Evolutionary conservation across 2,888 invertebrate genomes (phyloP).

Genomic region (Cheilosia vernalis): DNA sequence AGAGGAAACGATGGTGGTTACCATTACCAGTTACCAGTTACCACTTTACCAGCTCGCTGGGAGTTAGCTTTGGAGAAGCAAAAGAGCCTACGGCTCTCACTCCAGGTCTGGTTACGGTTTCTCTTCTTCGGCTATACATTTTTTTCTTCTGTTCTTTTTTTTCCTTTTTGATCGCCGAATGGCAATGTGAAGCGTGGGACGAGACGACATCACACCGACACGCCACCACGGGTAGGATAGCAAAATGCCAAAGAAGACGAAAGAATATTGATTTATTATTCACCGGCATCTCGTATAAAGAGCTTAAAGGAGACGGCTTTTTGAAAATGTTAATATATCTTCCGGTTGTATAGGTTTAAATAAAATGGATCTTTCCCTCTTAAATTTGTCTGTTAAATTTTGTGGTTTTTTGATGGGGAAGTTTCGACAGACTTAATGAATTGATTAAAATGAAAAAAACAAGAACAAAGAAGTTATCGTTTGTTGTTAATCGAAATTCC

Average conservation of each 20-base stretch:
- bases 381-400: neutral
- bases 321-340: constrained; percentile 43
- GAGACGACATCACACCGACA: constrained; percentile 18
- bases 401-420: neutral
- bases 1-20: constrained; percentile 9
- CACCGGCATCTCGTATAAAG: constrained; percentile 41
- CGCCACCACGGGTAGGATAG: constrained; percentile 19
- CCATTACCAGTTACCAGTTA: constrained; percentile 30
- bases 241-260: constrained; percentile 52
- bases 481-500: constrained; percentile 44
- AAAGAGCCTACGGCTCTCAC: constrained; percentile 60
- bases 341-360: constrained; percentile 36
- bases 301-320: constrained; percentile 53
- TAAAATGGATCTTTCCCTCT: constrained; percentile 12
- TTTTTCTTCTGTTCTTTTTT: neutral
- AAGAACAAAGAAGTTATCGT: constrained; percentile 6
- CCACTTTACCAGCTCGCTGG: constrained; percentile 8
- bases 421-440: constrained; percentile 24
- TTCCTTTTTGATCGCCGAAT: neutral
- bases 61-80: constrained; percentile 28
- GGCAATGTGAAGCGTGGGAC: constrained; percentile 45
- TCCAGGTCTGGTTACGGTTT: constrained; percentile 30
- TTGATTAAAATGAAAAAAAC: constrained; percentile 21
- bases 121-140: neutral
- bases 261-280: constrained; percentile 70